These are phyloP conservation scores for Acleris laterana DNA, from an alignment of 2,888 invertebrate genomes.

Conservation along the genomic window DNA sequence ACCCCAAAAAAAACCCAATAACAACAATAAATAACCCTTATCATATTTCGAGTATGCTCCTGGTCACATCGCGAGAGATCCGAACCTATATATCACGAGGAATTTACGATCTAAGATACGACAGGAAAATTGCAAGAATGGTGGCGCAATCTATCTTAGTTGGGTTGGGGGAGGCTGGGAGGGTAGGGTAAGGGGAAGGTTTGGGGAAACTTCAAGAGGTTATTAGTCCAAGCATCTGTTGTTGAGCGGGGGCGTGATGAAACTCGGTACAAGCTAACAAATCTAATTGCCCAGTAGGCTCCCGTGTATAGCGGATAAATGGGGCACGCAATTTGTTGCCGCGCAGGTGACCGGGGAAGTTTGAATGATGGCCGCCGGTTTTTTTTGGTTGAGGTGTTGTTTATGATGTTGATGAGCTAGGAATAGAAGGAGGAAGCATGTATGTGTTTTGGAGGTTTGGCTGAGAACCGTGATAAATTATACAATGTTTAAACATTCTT, in stretches of 20 bases:
- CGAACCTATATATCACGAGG: constrained; percentile 91
- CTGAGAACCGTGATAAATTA: no score
- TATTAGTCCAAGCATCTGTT: constrained; percentile 86
- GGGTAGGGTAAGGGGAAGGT: constrained; percentile 70
- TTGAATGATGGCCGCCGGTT: constrained; percentile 41
- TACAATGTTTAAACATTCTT: no score
- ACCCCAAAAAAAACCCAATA: constrained; percentile 82
- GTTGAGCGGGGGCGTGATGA: constrained; percentile 84
- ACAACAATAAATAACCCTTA: constrained; percentile 85
- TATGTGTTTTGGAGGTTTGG: no score
- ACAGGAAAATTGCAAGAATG: constrained; percentile 97
- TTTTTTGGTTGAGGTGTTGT: no score
- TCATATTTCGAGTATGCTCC: constrained; percentile 85
- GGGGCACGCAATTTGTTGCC: constrained; percentile 76
- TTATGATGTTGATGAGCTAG: no score
- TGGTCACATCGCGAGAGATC: constrained; percentile 85
- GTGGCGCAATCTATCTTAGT: constrained; percentile 95
- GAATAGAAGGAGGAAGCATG: no score
- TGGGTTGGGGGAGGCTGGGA: constrained; percentile 85
- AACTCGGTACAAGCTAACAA: constrained; percentile 84
- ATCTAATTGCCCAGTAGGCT: constrained; percentile 84
- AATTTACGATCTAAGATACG: constrained; percentile 95
- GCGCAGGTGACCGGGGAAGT: constrained; percentile 70
- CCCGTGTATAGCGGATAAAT: constrained; percentile 79
- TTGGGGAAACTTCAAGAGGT: constrained; percentile 84